Conservation (phyloP, 2,888 invertebrate genomes). For the Hydrotaea cyrtoneurina region DNA sequence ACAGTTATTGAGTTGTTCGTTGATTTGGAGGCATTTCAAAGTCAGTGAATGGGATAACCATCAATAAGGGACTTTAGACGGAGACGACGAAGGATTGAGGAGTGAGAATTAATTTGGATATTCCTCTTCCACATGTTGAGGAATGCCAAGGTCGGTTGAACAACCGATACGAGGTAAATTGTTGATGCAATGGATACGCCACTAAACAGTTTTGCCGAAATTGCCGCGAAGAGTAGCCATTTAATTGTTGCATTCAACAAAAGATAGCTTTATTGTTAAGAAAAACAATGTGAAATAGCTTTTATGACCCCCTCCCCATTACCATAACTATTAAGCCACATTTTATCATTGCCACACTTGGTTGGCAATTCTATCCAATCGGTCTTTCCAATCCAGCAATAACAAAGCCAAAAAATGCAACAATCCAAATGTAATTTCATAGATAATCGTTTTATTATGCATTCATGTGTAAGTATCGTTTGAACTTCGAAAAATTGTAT, state of each 20-base stretch:
- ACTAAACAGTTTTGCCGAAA: too few relatives aligned
- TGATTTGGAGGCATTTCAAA: constrained; percentile 35
- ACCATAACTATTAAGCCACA: constrained; percentile 41
- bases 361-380: constrained; percentile 25
- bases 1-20: neutral
- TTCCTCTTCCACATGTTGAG: neutral
- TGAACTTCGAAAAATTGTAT: constrained; percentile 33
- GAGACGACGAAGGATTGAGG: neutral
- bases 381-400: neutral
- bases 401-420: constrained; percentile 36
- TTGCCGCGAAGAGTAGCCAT: too few relatives aligned
- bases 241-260: too few relatives aligned
- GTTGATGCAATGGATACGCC: too few relatives aligned
- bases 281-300: neutral
- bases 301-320: constrained; percentile 37
- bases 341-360: neutral
- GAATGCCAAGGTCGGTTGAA: too few relatives aligned
- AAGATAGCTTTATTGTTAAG: too few relatives aligned
- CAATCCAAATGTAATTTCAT: constrained; percentile 51
- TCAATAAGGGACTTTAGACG: constrained; percentile 39
- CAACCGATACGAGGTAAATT: too few relatives aligned
- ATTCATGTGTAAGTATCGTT: constrained; percentile 59
- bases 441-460: constrained; percentile 66
- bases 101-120: constrained; percentile 33
- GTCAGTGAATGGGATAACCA: constrained; percentile 57